Base-by-base conservation (phyloP, 2,113 vertebrate species). In the Speoplatyrhinus poulsoni region DNA sequence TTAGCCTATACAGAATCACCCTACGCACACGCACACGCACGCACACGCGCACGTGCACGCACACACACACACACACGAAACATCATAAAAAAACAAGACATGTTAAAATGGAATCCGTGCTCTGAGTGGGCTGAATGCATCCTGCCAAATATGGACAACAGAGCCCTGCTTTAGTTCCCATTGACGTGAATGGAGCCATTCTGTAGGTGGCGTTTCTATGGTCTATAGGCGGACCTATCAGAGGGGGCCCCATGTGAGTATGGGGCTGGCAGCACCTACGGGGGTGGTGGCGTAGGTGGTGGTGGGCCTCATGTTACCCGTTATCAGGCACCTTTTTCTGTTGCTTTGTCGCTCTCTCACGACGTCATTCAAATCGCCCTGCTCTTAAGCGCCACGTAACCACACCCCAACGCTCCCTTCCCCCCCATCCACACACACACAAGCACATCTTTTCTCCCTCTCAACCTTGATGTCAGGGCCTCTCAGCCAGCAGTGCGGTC, bases 391-490 rank as follows among this genome's bases (percentile, higher is more conserved):
- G 49, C 62, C 76, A 46, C 12, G 60, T 61, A 26, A 12, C 17
- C 65, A 13, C 72, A 70, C 72, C 73, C 56, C n/a, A 0, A 65
- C 4, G 58, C 70, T 74, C 50, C 63, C 57, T 70, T 72, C 66
- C 79, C 69, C 59, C 79, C 9, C 48, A n/a, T 46, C 26, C 54
- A 57, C 53, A 41, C 8, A 16, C 70, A 50, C 58, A 13, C 17
- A 12, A 47, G 58, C 67, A 58, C 55, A 63, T 54, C 48, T 9
- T 5, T 59, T 60, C 17, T 15, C 46, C 62, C 70, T 55, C 67
- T 52, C 71, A 79, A 81, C 83, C 88, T 87, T 83, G 85, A 88
- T 88, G 90, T 91, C 86, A 87, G 86, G 82, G 84, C 88, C 89
- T 89, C 84, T 79, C 83, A 85, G 86, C 19, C 19, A 19, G 87